A percentile compares a stretch with the other conserved stretches of the same genome.
Evolutionary conservation across 2,888 invertebrate species (phyloP).

Genomic region (Tricholauxania praeusta): DNA sequence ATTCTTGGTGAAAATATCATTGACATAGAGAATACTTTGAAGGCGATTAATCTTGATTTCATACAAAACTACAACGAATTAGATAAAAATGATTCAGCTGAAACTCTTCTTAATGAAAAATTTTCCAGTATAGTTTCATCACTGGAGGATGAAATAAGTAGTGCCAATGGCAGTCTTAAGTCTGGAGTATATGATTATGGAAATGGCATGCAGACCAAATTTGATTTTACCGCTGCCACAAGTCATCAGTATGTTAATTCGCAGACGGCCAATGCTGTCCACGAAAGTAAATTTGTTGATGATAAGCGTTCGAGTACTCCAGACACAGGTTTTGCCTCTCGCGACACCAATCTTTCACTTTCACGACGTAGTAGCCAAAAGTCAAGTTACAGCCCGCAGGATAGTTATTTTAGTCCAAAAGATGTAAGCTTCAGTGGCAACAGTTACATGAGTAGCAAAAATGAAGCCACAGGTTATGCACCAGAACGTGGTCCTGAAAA

Average conservation of each 20-base stretch:
- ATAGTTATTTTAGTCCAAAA: constrained; percentile 58
- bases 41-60: constrained; percentile 67
- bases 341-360: constrained; percentile 66
- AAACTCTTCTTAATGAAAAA: constrained; percentile 66
- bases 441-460: constrained; percentile 53
- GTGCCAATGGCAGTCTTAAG: constrained; percentile 63
- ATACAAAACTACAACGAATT: constrained; percentile 68
- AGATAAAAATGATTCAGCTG: constrained; percentile 68
- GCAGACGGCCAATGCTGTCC: constrained; percentile 37
- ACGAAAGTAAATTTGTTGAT: constrained; percentile 59
- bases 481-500: constrained; percentile 38
- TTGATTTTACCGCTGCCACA: constrained; percentile 65
- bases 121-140: constrained; percentile 61
- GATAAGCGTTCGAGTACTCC: constrained; percentile 68
- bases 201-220: constrained; percentile 57
- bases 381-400: constrained; percentile 67
- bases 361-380: constrained; percentile 68
- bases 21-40: constrained; percentile 68
- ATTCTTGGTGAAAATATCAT: constrained; percentile 66
- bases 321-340: constrained; percentile 67
- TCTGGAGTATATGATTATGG: constrained; percentile 63
- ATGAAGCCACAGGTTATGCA: constrained; percentile 48
- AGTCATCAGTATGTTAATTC: constrained; percentile 62
- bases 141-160: constrained; percentile 64
- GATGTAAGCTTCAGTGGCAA: constrained; percentile 51